Evolutionary conservation across 2,888 invertebrate species (phyloP).

Genomic region (Dynastes maya): DNA sequence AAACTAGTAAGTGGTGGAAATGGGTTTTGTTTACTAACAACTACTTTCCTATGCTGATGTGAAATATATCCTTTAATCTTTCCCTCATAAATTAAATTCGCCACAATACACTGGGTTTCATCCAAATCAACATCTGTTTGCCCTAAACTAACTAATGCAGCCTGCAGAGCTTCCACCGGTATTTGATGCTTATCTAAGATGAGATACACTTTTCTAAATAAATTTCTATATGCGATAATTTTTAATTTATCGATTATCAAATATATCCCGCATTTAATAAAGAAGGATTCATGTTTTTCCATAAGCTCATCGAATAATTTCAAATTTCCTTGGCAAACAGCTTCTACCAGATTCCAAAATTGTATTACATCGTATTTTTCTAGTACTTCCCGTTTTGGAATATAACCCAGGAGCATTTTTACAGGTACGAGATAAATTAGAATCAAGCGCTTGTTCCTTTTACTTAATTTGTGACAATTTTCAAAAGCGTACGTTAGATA

Average conservation of each 20-base stretch:
- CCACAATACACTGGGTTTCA: conserved; percentile 96
- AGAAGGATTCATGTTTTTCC: conserved; percentile 90
- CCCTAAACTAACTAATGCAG: conserved; percentile 86
- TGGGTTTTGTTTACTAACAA: conserved; percentile 97
- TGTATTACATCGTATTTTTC: conserved; percentile 92
- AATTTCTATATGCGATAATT: conserved; percentile 94
- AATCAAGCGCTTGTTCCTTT: conserved; percentile 92
- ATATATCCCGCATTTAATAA: conserved; percentile 97
- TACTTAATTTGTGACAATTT: conserved; percentile 86
- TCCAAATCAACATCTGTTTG: conserved; percentile 91
- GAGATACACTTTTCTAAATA: conserved; percentile 93
- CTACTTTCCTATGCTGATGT: conserved; percentile 96
- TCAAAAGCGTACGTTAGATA: conserved; percentile 94
- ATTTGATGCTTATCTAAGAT: conserved; percentile 89
- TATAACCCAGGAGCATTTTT: conserved; percentile 96
- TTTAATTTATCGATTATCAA: conserved; percentile 97
- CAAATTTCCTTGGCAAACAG: conserved; percentile 93
- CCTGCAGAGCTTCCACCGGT: conserved; percentile 87
- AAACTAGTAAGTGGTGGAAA: conserved; percentile 87
- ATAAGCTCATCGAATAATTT: conserved; percentile 87
- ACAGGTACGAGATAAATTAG: conserved; percentile 96
- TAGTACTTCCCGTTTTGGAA: conserved; percentile 88
- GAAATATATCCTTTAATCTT: conserved; percentile 99
- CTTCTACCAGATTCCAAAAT: conserved; percentile 90
- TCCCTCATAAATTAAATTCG: conserved; percentile 96